A percentile compares a stretch with the other conserved stretches of the same genome.
These are phyloP conservation scores for Diceros bicornis DNA, from an alignment of 2,797 vertebrate species.

Conservation along the genomic window DNA sequence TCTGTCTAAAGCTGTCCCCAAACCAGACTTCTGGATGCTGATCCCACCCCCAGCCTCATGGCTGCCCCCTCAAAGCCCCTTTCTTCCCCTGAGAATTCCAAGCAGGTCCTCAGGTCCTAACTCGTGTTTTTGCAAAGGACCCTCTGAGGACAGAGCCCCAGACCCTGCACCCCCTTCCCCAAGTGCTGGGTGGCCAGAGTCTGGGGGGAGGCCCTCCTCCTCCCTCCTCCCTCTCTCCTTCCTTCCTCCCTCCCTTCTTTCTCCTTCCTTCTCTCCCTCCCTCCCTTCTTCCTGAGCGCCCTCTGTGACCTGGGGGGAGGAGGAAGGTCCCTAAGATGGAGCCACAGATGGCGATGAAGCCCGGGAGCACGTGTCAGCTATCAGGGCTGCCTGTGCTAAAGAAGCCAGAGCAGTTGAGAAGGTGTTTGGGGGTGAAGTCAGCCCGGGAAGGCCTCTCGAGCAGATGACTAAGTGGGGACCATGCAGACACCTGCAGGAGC, in stretches of 20 bases:
- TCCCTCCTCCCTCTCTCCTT: too few relatives aligned
- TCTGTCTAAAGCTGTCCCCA: neutral
- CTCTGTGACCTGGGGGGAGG: neutral
- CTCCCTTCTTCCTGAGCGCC: neutral
- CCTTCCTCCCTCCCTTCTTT: neutral
- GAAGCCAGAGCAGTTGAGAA: neutral
- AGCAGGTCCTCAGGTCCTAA: neutral
- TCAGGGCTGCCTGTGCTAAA: neutral
- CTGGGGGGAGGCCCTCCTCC: neutral
- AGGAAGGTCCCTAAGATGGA: neutral
- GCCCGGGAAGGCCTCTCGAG: neutral
- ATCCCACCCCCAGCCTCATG: neutral
- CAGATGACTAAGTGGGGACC: neutral
- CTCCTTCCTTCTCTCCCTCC: neutral
- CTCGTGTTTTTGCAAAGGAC: neutral
- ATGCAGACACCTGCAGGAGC: neutral
- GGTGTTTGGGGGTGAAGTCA: neutral
- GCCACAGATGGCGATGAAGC: neutral
- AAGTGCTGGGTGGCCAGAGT: neutral
- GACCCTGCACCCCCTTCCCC: neutral
- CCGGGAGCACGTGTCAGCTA: fast-evolving
- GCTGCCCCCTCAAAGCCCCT: neutral
- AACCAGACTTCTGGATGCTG: too few relatives aligned
- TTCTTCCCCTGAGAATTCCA: neutral
- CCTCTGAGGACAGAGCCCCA: neutral